Evolutionary conservation across 2,113 vertebrate species (phyloP).

Genomic region (Plestiodon gilberti): DNA sequence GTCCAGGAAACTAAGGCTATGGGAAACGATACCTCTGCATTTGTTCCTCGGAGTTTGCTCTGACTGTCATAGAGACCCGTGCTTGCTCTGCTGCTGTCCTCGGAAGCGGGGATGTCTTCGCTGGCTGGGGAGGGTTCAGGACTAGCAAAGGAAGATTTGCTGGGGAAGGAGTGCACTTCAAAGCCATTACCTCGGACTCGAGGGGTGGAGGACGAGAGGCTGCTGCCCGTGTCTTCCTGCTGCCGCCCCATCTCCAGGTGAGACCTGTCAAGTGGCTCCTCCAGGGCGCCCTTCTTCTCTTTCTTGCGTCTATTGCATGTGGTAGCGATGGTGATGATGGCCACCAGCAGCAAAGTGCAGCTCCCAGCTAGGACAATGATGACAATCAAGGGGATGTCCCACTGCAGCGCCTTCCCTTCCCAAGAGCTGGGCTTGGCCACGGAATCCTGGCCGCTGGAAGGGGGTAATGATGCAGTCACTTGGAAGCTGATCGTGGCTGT

Average conservation of each 20-base stretch:
- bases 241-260: constrained; percentile 82
- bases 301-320: constrained; percentile 90
- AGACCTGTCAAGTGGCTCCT: constrained; percentile 77
- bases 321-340: constrained; percentile 93
- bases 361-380: constrained; percentile 92
- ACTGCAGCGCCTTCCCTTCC: constrained; percentile 79
- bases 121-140: constrained; percentile 73
- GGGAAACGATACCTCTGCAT: constrained; percentile 84
- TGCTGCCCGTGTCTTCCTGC: neutral
- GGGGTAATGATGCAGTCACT: constrained; percentile 78
- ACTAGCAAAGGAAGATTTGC: constrained; percentile 81
- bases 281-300: constrained; percentile 76
- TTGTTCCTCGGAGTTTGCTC: constrained; percentile 81
- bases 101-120: constrained; percentile 74
- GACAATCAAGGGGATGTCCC: constrained; percentile 91
- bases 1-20: accelerated
- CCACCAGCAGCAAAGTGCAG: constrained; percentile 91
- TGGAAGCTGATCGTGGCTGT: constrained; percentile 86
- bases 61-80: constrained; percentile 85
- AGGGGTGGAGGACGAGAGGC: neutral
- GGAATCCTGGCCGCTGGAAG: constrained; percentile 75
- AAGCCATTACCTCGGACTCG: constrained; percentile 82
- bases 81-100: constrained; percentile 78
- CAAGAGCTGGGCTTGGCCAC: constrained; percentile 69
- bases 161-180: constrained; percentile 86